These are phyloP conservation scores for Pampusana beccarii DNA, from an alignment of 2,113 vertebrate genomes.

Conservation along the genomic window DNA sequence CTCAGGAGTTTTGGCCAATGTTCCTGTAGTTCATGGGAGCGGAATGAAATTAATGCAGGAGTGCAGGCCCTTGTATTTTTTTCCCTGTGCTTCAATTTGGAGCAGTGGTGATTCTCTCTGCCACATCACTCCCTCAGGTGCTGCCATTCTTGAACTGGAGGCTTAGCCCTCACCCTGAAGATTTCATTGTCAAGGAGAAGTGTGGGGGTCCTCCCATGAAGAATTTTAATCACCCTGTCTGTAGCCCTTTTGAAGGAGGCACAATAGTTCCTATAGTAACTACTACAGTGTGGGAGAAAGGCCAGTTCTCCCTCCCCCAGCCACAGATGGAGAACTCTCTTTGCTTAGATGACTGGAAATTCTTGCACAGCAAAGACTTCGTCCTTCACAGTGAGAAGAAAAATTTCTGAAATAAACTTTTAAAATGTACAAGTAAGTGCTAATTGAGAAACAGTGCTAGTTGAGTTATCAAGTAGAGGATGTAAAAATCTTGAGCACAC, in stretches of 20 bases:
- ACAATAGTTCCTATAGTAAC: conserved; percentile 58
- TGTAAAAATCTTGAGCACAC: background rate
- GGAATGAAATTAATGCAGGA: conserved; percentile 2
- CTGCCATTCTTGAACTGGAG: conserved; percentile 54
- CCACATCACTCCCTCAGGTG: conserved; percentile 47
- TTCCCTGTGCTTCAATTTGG: background rate
- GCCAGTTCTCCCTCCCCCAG: conserved; percentile 28
- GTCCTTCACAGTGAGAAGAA: conserved; percentile 16
- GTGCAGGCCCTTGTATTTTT: background rate
- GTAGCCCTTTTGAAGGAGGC: conserved; percentile 31
- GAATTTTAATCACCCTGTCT: conserved; percentile 59
- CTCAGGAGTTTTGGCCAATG: background rate
- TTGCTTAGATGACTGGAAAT: conserved; percentile 53
- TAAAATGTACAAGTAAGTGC: background rate
- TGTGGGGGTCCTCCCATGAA: conserved; percentile 41
- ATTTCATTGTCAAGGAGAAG: conserved; percentile 48
- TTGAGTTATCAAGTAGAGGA: background rate
- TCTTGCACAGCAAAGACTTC: conserved; percentile 48
- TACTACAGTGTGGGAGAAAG: conserved; percentile 53
- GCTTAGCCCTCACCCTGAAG: conserved; percentile 49
- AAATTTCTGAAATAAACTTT: background rate
- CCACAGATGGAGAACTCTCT: conserved; percentile 43
- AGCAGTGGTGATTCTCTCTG: conserved; percentile 23
- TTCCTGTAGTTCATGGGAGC: background rate
- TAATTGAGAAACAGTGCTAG: background rate